Evolutionary conservation across 2,113 vertebrate genomes (phyloP), one percentile per base, ranked within the genome.

Genomic region (Carassius gibelio): DNA sequence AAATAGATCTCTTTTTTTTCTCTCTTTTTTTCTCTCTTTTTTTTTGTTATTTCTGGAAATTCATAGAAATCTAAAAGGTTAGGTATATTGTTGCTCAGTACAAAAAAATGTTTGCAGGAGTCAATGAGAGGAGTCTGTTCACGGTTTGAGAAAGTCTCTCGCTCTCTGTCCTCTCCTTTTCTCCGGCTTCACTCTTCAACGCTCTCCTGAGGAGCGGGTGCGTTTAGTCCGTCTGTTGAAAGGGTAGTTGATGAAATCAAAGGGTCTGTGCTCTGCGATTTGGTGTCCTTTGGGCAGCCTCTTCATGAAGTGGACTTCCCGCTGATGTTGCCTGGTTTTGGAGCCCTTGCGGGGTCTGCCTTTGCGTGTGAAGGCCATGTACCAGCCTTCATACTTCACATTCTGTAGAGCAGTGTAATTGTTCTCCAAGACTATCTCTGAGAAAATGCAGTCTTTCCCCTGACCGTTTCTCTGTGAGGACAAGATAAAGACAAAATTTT

Each of bases 251-350:
- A 99, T 95, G 93, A 99, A 99, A 93, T 99, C 97, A 55, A 99
- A 99, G 82, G 97, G 97, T 86, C 95, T 94, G 90, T 97, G 97
- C 79, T 98, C 96, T 0, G 96, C 95, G 0, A 92, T 66, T 64
- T 94, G 94, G 89, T 97, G 96, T 86, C 98, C 98, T 84, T 96
- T 97, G 21, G 98, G 98, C 76, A 99, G 94, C 89, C 98, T 93
- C 93, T 99, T 99, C 98, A 99, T 99, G 93, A 99, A 99, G 77
- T 99, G 98, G 48, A 99, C 98, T 93, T 99, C 98, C 0, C 98
- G 96, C 85, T 99, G 98, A 92, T 99, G 98, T 93, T 99, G 98
- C 48, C 98, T 96, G 0, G 98, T 99, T 91, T 96, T 96, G 62
- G 98, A 99, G 84, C 98, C 98, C 92, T 97, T 98, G 80, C 98